These are phyloP conservation scores for Tetragonula carbonaria DNA, from an alignment of 2,888 invertebrate genomes.

Conservation along the genomic window DNA sequence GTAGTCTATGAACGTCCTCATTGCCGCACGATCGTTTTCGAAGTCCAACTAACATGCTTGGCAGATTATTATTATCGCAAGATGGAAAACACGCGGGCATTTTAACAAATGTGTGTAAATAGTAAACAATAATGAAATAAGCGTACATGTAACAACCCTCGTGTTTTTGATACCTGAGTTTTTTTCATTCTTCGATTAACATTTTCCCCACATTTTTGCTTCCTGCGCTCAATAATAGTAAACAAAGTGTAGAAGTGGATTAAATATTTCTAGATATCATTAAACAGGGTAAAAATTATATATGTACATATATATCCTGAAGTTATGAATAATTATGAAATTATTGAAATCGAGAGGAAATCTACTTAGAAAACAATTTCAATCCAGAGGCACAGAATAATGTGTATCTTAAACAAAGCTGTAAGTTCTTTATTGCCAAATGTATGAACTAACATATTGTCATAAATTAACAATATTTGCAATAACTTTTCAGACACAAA, in stretches of 20 bases:
- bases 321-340: conserved; percentile 38
- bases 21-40: conserved; percentile 17
- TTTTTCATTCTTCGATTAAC: conserved; percentile 52
- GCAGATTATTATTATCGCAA: conserved; percentile 53
- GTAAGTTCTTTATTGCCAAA: conserved; percentile 31
- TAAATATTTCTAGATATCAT: conserved; percentile 39
- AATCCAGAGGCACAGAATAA: conserved; percentile 38
- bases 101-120: conserved; percentile 56
- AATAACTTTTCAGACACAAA: conserved; percentile 48
- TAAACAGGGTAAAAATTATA: conserved; percentile 65
- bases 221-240: conserved; percentile 10
- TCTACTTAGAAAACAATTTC: conserved; percentile 38
- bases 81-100: conserved; percentile 63
- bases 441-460: background rate
- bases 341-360: conserved; percentile 26
- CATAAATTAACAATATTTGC: background rate
- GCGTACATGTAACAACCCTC: conserved; percentile 29
- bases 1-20: conserved; percentile 30
- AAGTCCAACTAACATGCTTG: conserved; percentile 47
- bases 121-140: conserved; percentile 53
- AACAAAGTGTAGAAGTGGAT: conserved; percentile 33
- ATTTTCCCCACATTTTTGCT: conserved; percentile 22
- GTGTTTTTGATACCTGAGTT: conserved; percentile 48
- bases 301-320: conserved; percentile 21
- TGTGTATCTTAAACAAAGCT: conserved; percentile 36